Evolutionary conservation across 2,113 vertebrate species (phyloP), one percentile per base, ranked within the genome.

Genomic region (Morone saxatilis): DNA sequence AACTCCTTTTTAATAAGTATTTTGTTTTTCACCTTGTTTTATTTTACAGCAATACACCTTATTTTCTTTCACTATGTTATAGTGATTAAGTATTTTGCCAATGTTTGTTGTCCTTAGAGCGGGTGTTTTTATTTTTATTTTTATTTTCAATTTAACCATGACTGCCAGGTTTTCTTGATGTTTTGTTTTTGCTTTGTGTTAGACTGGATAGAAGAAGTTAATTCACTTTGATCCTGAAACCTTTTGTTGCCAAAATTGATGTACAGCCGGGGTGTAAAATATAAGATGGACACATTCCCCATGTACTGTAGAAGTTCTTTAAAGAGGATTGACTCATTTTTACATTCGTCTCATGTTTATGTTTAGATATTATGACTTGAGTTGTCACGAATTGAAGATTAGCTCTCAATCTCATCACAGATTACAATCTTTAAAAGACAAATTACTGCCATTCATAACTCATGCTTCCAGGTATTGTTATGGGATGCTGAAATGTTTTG

Each of bases 81-180:
- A 88, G 71, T 85, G 78, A 89, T 84, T 71, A 86, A 90, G 79
- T 90, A 88, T 88, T 90, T 90, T 91, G 85, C 92, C 92, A 91
- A 93, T 91, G 85, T 91, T 76, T 83, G 11, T 82, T 86, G 85
- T 92, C 78, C 83, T 78, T 91, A 78, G 83, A 91, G 76, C 72
- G 71, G 88, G 84, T 90, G 66, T 86, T 69, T 78, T 77, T 79
- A n/a, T 43, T 40, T 78, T 77, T 79, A n/a, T 43, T 40, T 59
- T 48, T 31, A 31, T 31, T 73, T 76, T 51, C 40, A 73, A 77
- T 89, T 87, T 91, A 93, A 87, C 88, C 84, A 83, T 45, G 73
- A 93, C 94, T 94, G 94, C 93, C 93, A 93, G 81, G 67, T 91
- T 91, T 91, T 80, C 76, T 90, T 86, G 31, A 81, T 90, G 86